Conservation (phyloP, 2,797 vertebrate genomes). For the Xiphorhynchus erythropygius region DNA sequence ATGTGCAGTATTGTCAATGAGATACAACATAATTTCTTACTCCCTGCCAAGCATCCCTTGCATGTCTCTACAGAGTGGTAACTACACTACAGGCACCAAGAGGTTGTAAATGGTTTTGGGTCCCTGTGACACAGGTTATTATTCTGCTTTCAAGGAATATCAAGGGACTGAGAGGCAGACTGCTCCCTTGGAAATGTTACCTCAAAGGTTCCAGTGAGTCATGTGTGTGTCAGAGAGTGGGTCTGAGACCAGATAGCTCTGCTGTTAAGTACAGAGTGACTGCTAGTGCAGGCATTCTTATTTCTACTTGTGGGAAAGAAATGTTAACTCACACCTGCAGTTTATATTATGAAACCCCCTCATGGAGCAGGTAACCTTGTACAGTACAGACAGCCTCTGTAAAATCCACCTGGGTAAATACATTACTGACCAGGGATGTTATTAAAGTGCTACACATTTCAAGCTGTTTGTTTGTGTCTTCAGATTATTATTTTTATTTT, state of each 20-base stretch:
- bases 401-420: not conserved
- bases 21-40: not conserved
- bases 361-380: not conserved
- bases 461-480: not conserved
- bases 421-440: accelerated
- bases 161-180: not conserved
- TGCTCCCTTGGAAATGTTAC: not conserved
- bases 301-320: not conserved
- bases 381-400: not conserved
- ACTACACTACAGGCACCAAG: not conserved
- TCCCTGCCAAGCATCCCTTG: not conserved
- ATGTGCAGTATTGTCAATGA: not conserved
- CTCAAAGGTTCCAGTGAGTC: not conserved
- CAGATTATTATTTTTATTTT: not conserved
- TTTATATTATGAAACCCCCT: not conserved
- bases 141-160: not conserved
- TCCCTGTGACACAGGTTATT: not conserved
- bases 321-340: not conserved
- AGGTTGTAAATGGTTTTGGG: not conserved
- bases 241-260: not conserved
- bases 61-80: not conserved
- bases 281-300: not conserved
- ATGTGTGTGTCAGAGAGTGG: not conserved
- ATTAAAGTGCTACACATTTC: not conserved
- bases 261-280: not conserved